Base-by-base conservation (phyloP, 2,797 vertebrate species). In the Leuciscus waleckii region DNA sequence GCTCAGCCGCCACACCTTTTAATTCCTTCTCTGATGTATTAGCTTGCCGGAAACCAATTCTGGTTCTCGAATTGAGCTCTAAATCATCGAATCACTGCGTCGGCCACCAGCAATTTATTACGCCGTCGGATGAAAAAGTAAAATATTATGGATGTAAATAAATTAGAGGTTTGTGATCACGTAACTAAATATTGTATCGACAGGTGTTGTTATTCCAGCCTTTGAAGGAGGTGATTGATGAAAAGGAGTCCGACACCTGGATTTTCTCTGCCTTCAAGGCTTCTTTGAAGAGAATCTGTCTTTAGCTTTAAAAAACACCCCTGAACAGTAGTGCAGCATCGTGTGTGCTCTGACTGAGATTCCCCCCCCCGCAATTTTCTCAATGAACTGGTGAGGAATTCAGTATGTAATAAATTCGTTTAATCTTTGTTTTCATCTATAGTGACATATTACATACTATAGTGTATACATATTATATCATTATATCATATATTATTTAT, bases 21-120 rank as follows among this genome's bases (percentile, higher is more conserved):
- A 95, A 95, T 95, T 95, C 93, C 88, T 37, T 87, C 89, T 58
- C 83, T 95, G 95, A 95, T 95, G 92, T 93, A 95, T 95, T 93
- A 92, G 92, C 90, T 92, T 90, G 90, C 91, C 89, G 92, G 93
- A 93, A 95, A 95, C 93, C 94, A 95, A 95, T 95, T 95, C 94
- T 93, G 94, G 90, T 82, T 84, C 83, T 89, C 89, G 91, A 93
- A 95, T 94, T 94, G 94, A 93, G 92, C 93, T 91, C 90, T 95
- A 95, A 95, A 95, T 95, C 95, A 95, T 94, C 91, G 91, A 90
- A 94, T 95, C 93, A 93, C 93, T 92, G 91, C 90, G 86, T 91
- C 85, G 90, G 89, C 86, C 85, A 43, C 87, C 90, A 82, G 80
- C 90, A 85, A 94, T 95, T 92, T 89, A 93, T 94, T 93, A 94